phyloP scores from a whole-genome alignment of 2,888 invertebrate species.

The Nebria salina region DNA sequence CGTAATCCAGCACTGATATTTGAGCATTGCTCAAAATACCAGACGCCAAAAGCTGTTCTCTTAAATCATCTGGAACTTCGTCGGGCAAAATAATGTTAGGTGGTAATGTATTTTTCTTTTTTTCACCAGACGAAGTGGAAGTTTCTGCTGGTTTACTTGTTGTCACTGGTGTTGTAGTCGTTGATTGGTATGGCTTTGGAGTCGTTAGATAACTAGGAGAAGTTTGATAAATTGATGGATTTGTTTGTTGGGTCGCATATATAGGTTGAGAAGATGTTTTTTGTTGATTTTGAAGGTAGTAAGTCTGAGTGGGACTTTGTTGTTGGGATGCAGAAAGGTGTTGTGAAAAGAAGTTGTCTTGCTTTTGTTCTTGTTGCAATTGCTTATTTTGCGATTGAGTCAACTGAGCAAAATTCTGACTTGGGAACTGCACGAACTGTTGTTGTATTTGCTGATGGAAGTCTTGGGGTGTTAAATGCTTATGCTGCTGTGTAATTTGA shows the following conservation, averaged over 20 bases:
- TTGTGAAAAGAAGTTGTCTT: constrained; percentile 16
- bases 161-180: constrained; percentile 66
- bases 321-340: constrained; percentile 59
- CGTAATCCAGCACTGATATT: constrained; percentile 87
- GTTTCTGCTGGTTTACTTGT: constrained; percentile 62
- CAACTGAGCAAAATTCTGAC: constrained; percentile 57
- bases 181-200: constrained; percentile 62
- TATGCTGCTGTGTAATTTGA: constrained; percentile 47
- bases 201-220: constrained; percentile 44
- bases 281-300: constrained; percentile 39
- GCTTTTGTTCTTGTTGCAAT: constrained; percentile 58
- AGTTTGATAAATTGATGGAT: constrained; percentile 42
- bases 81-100: constrained; percentile 76
- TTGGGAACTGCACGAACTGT: constrained; percentile 61
- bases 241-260: constrained; percentile 18
- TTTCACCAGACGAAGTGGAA: constrained; percentile 63
- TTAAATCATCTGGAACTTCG: constrained; percentile 87
- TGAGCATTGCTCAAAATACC: constrained; percentile 89
- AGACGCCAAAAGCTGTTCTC: constrained; percentile 83
- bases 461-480: constrained; percentile 48
- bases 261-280: constrained; percentile 18
- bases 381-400: constrained; percentile 66
- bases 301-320: constrained; percentile 60
- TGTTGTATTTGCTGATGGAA: constrained; percentile 60
- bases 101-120: constrained; percentile 68